Evolutionary conservation across 92 coral and sea anemone species (phyloP).

Genomic region (Meandrina meandrites): DNA sequence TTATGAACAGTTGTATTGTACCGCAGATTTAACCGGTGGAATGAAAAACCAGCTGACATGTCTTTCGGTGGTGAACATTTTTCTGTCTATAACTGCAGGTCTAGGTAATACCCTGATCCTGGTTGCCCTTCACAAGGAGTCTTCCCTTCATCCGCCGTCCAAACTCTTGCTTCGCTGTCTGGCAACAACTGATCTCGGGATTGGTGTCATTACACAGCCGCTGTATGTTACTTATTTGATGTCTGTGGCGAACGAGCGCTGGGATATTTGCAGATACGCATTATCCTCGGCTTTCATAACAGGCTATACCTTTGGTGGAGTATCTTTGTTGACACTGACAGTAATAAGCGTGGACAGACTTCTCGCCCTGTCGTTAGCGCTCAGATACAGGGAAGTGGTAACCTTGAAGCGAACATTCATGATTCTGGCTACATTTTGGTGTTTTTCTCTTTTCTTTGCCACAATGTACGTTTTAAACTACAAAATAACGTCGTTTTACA

Average conservation of each 20-base stretch:
- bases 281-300: background rate
- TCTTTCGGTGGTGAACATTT: background rate
- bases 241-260: background rate
- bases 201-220: background rate
- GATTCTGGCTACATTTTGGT: background rate
- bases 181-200: constrained; percentile 16
- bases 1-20: background rate
- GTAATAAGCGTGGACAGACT: constrained; percentile 29
- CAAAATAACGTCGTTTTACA: background rate
- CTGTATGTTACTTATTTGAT: background rate
- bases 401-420: background rate
- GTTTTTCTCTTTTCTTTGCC: background rate
- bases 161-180: constrained; percentile 9
- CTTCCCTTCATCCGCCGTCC: constrained; percentile 14
- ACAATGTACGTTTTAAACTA: background rate
- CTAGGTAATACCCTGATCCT: constrained; percentile 8
- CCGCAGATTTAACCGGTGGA: background rate
- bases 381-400: constrained; percentile 27
- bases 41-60: background rate
- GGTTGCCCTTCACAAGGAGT: background rate
- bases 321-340: constrained; percentile 6
- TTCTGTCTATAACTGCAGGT: constrained; percentile 20
- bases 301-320: background rate
- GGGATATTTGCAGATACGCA: background rate
- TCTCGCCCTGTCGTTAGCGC: constrained; percentile 10